Base-by-base conservation (phyloP, 53 echinoderm and acorn worm genomes). In the Glandiceps talaboti region DNA sequence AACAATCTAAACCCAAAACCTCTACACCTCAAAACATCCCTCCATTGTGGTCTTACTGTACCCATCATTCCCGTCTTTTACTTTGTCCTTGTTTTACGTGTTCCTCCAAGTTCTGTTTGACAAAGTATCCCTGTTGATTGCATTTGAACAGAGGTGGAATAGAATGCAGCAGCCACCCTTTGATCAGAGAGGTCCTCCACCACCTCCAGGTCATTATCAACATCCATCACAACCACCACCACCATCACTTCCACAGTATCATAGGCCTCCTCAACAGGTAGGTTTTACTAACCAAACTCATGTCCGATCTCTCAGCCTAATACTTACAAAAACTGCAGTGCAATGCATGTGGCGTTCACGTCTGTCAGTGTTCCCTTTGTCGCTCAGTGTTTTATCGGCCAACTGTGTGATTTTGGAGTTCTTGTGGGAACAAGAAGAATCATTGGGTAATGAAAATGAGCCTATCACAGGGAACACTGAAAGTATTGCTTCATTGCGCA, bases 171-270 rank as follows among this genome's bases (percentile, higher is more conserved):
- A 84, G 82, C 90, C 90, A 72, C 86, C 91, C 14, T 91, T 84
- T 78, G 92, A 94, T 64, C 94, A 90, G 78, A 88, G 94, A 82
- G 91, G 91, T 0, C 94, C 85, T 28, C 87, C 84, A 32, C 86
- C 87, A 74, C 85, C 89, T 82, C 90, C 86, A 64, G 87, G 91
- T 74, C 94, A 91, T 64, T 91, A 85, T 81, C 81, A 85, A 77
- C 84, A 89, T 30, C 87, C 86, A 86, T 85, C 89, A 31, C 90
- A 89, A 82, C 89, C 86, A 74, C 87, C 86, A 30, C 82, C 75
- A 32, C 81, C 84, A 77, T 79, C 83, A 30, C 90, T 85, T 75
- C 85, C 14, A 78, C 79, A 78, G 32, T 32, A 31, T 31, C 79
- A 32, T 12, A 31, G 27, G 28, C 32, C 33, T 14, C 27, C 79